These are phyloP conservation scores for Platyura marginata DNA, from an alignment of 1,140 invertebrate genomes.

Conservation along the genomic window DNA sequence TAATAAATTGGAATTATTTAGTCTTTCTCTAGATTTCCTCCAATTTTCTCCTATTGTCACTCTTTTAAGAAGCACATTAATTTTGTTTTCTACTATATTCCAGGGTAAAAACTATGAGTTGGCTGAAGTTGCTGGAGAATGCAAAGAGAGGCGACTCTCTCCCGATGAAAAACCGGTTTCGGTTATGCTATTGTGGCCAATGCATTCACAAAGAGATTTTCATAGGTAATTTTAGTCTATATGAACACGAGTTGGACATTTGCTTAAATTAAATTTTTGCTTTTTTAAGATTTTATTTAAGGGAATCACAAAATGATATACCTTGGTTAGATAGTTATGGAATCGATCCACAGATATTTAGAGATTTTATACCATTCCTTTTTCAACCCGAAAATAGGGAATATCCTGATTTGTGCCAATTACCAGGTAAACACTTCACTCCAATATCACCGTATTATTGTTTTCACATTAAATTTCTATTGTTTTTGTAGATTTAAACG, in stretches of 20 bases:
- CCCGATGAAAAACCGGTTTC: conserved; percentile 75
- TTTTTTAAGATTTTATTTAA: conserved; percentile 68
- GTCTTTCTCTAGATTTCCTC: too few species aligned
- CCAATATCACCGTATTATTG: neutral
- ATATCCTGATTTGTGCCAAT: conserved; percentile 86
- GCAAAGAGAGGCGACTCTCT: conserved; percentile 78
- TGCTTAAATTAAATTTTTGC: too few species aligned
- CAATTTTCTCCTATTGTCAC: too few species aligned
- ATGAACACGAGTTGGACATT: too few species aligned
- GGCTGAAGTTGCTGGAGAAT: conserved; percentile 79
- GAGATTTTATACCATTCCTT: conserved; percentile 77
- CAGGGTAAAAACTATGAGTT: conserved; percentile 59
- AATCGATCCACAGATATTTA: conserved; percentile 75
- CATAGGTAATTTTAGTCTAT: conserved; percentile 25
- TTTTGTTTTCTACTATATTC: conserved; percentile 17
- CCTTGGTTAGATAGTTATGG: conserved; percentile 70
- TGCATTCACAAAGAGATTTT: conserved; percentile 33
- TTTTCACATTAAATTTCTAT: too few species aligned
- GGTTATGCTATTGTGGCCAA: conserved; percentile 86
- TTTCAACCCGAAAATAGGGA: conserved; percentile 78
- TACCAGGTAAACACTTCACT: conserved; percentile 31
- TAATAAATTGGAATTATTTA: too few species aligned
- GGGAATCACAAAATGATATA: conserved; percentile 59
- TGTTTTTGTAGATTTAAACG: conserved; percentile 53
- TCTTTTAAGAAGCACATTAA: too few species aligned